phyloP scores from a whole-genome alignment of 2,888 invertebrate genomes.

The Eustalomyia histrio region DNA sequence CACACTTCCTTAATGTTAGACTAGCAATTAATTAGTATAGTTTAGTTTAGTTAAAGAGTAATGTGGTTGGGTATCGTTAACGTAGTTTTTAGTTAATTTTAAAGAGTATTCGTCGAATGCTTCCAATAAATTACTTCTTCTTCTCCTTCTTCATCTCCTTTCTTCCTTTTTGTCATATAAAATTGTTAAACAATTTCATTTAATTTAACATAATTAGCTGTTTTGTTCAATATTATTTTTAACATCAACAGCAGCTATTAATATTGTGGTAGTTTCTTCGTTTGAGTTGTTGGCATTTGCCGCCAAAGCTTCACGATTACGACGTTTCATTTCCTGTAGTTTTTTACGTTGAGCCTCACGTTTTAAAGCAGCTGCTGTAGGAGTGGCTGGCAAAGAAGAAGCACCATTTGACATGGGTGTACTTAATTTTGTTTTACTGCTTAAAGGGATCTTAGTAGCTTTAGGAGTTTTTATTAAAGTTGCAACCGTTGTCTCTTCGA shows the following conservation, averaged over 20 bases:
- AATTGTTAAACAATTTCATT: conserved; percentile 22
- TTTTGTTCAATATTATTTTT: conserved; percentile 31
- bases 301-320: conserved; percentile 75
- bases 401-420: conserved; percentile 66
- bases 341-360: conserved; percentile 88
- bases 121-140: conserved; percentile 20
- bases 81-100: conserved; percentile 50
- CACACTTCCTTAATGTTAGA: conserved; percentile 53
- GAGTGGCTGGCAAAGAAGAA: conserved; percentile 66
- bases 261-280: conserved; percentile 30
- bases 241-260: conserved; percentile 16
- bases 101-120: conserved; percentile 35
- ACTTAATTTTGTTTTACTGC: conserved; percentile 67
- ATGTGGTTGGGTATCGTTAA: conserved; percentile 7
- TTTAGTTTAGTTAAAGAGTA: conserved; percentile 48
- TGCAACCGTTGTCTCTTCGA: conserved; percentile 60
- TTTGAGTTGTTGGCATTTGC: conserved; percentile 26
- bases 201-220: conserved; percentile 50
- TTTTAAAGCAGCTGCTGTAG: conserved; percentile 80
- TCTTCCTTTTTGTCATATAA: conserved; percentile 29
- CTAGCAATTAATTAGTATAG: conserved; percentile 51
- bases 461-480: conserved; percentile 67
- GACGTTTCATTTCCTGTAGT: conserved; percentile 84
- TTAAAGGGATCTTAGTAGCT: conserved; percentile 67
- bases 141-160: conserved; percentile 20